Evolutionary conservation across 2,797 vertebrate genomes (phyloP).

Genomic region (Mormyrops attenuatus): DNA sequence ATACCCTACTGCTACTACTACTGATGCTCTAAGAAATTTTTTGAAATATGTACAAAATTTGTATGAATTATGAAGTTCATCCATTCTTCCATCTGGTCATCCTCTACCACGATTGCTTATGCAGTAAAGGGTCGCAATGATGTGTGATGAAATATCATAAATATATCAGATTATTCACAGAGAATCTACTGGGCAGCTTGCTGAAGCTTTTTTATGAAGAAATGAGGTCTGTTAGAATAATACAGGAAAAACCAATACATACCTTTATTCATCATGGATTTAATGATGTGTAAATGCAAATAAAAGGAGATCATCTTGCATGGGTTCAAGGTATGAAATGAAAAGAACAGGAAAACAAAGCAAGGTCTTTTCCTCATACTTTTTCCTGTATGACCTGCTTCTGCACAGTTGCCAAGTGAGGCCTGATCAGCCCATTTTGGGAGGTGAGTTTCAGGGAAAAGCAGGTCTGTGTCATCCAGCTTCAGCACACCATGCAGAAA

Average conservation of each 20-base stretch:
- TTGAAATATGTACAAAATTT: background rate
- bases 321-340: background rate
- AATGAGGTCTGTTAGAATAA: background rate
- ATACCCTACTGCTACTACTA: background rate
- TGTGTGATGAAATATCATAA: background rate
- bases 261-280: background rate
- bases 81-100: background rate
- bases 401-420: background rate
- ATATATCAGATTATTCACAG: background rate
- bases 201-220: background rate
- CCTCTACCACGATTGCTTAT: background rate
- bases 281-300: background rate
- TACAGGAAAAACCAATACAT: background rate
- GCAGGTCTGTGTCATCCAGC: background rate
- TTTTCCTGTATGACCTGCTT: background rate
- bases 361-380: background rate
- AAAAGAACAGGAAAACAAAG: background rate
- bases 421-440: background rate
- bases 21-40: background rate
- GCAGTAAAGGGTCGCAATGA: background rate
- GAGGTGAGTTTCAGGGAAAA: background rate
- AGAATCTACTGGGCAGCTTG: background rate
- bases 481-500: background rate
- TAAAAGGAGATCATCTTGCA: background rate
- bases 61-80: background rate